A percentile compares a stretch with the other conserved stretches of the same genome.
Evolutionary conservation across 2,113 vertebrate genomes (phyloP).

Genomic region (Synchiropus splendidus): DNA sequence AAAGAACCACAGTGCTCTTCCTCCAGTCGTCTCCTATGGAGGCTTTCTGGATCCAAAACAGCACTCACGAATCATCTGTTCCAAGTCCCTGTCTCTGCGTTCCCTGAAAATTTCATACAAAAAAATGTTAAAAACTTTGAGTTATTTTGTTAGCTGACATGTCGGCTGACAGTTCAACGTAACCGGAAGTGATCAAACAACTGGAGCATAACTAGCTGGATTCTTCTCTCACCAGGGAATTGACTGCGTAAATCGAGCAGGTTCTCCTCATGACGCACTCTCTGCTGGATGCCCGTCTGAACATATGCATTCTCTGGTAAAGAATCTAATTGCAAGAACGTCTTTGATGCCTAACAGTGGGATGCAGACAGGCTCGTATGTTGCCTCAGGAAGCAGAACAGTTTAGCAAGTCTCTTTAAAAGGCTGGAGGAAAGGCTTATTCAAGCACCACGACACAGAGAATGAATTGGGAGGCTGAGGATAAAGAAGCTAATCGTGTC

Average conservation of each 20-base stretch:
- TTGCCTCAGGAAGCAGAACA: slow-evolving; percentile 29
- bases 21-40: too few species aligned
- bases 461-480: slow-evolving; percentile 53
- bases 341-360: slow-evolving; percentile 23
- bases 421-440: slow-evolving; percentile 48
- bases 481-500: slow-evolving; percentile 62
- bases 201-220: too few species aligned
- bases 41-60: too few species aligned
- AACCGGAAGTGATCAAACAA: too few species aligned
- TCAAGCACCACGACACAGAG: slow-evolving; percentile 48
- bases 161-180: too few species aligned
- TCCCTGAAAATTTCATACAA: too few species aligned
- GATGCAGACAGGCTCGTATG: slow-evolving; percentile 28
- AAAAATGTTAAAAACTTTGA: too few species aligned
- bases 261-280: slow-evolving; percentile 11
- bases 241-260: slow-evolving; percentile 3
- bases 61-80: too few species aligned
- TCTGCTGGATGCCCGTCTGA: slow-evolving; percentile 12
- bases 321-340: slow-evolving; percentile 21
- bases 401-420: slow-evolving; percentile 42
- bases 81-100: too few species aligned
- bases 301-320: slow-evolving; percentile 2
- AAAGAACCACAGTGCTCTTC: too few species aligned
- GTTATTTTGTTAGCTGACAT: too few species aligned
- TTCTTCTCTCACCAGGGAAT: too few species aligned